Evolutionary conservation across 2,113 vertebrate genomes (phyloP).

Genomic region (Periophthalmus modestus): DNA sequence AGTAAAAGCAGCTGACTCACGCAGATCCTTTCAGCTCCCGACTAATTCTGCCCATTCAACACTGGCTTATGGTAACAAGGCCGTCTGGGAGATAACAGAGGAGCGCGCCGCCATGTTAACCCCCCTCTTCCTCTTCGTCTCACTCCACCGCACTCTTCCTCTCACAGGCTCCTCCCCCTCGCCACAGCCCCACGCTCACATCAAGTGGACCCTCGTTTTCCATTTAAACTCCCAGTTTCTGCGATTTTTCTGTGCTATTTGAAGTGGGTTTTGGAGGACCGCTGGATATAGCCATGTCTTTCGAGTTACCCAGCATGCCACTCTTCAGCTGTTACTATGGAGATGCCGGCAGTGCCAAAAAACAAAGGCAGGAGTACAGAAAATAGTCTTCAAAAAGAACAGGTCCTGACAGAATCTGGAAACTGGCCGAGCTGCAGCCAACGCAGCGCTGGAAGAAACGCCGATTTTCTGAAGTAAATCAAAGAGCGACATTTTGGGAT

Average conservation of each 20-base stretch:
- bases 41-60: slow-evolving; percentile 75
- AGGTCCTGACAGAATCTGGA: slow-evolving; percentile 47
- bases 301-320: slow-evolving; percentile 26
- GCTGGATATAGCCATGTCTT: slow-evolving; percentile 24
- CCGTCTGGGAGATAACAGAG: slow-evolving; percentile 52
- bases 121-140: slow-evolving; percentile 24
- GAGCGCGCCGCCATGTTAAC: slow-evolving; percentile 46
- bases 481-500: slow-evolving; percentile 22
- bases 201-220: slow-evolving; percentile 6
- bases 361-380: slow-evolving; percentile 55
- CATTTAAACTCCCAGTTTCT: slow-evolving; percentile 5
- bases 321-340: slow-evolving; percentile 72
- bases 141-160: neutral
- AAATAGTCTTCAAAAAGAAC: slow-evolving; percentile 59
- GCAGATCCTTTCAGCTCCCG: slow-evolving; percentile 64
- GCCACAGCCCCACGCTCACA: neutral
- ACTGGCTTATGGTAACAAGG: slow-evolving; percentile 65
- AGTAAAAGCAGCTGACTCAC: slow-evolving; percentile 76
- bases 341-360: slow-evolving; percentile 58
- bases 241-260: slow-evolving; percentile 16
- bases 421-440: slow-evolving; percentile 13
- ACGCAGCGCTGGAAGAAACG: slow-evolving; percentile 1
- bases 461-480: slow-evolving; percentile 15
- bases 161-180: neutral
- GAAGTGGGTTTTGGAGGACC: slow-evolving; percentile 20